These are phyloP conservation scores for Galleria mellonella DNA, from an alignment of 1,140 invertebrate species.

Conservation along the genomic window DNA sequence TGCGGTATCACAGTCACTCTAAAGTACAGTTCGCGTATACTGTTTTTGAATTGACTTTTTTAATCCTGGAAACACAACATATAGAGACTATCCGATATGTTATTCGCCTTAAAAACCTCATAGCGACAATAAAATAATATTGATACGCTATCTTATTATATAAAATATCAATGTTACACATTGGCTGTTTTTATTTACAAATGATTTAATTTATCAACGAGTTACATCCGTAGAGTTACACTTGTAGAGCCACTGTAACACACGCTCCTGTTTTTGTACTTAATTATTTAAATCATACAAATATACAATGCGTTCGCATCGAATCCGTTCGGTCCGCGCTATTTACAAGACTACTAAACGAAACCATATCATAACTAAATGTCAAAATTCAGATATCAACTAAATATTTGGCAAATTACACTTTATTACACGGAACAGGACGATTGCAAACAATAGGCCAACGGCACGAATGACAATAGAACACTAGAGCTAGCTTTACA, in stretches of 20 bases:
- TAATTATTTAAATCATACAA: constrained; percentile 20
- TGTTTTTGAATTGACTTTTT: no score
- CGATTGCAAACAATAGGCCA: constrained; percentile 19
- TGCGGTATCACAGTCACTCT: constrained; percentile 24
- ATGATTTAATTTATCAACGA: no score
- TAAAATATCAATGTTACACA: no score
- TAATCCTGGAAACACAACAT: no score
- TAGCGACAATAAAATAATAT: no score
- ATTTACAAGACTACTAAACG: constrained; percentile 57
- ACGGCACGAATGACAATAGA: constrained; percentile 24
- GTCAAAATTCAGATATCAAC: constrained; percentile 25
- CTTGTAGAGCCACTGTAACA: neutral
- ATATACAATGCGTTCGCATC: constrained; percentile 11
- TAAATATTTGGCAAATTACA: constrained; percentile 60
- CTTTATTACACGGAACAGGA: constrained; percentile 18
- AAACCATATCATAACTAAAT: constrained; percentile 35
- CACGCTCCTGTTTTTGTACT: constrained; percentile 30
- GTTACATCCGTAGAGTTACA: neutral
- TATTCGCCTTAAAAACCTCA: no score
- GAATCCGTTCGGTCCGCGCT: constrained; percentile 23
- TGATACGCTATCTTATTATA: no score
- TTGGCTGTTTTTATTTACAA: no score
- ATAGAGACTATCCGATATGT: no score
- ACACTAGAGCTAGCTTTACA: constrained; percentile 69
- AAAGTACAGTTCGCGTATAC: neutral